Evolutionary conservation across 1,140 invertebrate species (phyloP).

Genomic region (Papilio xuthus): DNA sequence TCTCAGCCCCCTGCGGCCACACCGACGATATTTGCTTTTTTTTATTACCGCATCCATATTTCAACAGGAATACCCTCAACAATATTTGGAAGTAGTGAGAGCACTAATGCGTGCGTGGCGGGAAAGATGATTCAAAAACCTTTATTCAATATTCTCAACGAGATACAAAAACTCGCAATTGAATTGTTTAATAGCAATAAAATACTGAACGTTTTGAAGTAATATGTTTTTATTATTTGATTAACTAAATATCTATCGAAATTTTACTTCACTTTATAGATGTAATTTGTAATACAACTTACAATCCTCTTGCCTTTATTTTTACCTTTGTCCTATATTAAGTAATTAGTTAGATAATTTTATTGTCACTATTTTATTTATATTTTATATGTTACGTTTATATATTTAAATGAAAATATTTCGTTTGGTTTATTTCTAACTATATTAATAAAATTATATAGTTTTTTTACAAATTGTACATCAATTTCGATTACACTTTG

Average conservation of each 20-base stretch:
- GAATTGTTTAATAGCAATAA: conserved; percentile 59
- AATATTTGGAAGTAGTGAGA: conserved; percentile 75
- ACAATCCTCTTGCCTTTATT: no score
- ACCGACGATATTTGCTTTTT: conserved; percentile 74
- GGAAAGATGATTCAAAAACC: conserved; percentile 65
- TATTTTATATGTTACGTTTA: no score
- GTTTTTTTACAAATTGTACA: not conserved
- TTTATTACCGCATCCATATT: conserved; percentile 79
- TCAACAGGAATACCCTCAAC: conserved; percentile 72
- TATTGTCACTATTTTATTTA: no score
- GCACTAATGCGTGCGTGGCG: conserved; percentile 75
- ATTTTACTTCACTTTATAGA: not conserved
- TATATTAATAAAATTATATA: not conserved
- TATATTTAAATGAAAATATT: no score
- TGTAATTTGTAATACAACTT: not conserved
- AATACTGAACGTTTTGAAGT: not conserved
- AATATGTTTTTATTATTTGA: conserved; percentile 1
- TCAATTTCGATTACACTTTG: not conserved
- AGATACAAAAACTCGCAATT: conserved; percentile 54
- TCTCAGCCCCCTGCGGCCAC: conserved; percentile 51
- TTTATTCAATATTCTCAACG: conserved; percentile 63
- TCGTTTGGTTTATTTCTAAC: not conserved
- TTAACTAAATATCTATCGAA: not conserved
- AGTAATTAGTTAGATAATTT: no score
- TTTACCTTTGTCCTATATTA: no score